These are phyloP conservation scores for Andricus grossulariae DNA, from an alignment of 1,140 invertebrate species.

Conservation along the genomic window DNA sequence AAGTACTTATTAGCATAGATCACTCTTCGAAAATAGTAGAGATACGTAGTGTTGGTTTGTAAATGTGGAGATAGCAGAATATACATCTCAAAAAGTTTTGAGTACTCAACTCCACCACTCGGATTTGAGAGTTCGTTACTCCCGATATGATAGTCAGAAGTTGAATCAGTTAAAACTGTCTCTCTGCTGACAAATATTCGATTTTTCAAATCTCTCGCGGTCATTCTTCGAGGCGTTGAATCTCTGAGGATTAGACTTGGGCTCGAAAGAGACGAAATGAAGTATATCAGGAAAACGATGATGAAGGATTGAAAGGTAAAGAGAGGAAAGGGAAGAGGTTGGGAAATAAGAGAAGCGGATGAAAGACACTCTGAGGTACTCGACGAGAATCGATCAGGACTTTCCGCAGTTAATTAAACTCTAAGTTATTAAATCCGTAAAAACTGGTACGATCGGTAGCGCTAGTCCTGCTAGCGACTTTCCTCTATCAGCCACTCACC, in stretches of 20 bases:
- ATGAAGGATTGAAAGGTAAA: slow-evolving; percentile 40
- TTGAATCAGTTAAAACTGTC: slow-evolving; percentile 11
- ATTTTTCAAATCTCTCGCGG: slow-evolving; percentile 1
- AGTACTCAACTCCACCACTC: background rate
- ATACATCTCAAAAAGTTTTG: no score
- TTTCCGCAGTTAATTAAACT: slow-evolving; percentile 73
- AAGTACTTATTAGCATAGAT: no score
- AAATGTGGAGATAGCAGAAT: no score
- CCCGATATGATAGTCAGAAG: background rate
- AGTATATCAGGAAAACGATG: slow-evolving; percentile 40
- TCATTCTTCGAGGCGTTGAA: slow-evolving; percentile 20
- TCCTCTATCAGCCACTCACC: slow-evolving; percentile 45
- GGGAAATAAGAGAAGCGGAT: slow-evolving; percentile 43
- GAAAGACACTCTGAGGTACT: slow-evolving; percentile 53
- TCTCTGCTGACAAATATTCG: slow-evolving; percentile 23
- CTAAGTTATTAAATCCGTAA: slow-evolving; percentile 72
- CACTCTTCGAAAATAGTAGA: no score
- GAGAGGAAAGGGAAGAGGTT: slow-evolving; percentile 37
- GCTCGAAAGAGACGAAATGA: slow-evolving; percentile 2
- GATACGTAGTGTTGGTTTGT: no score
- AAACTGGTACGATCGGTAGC: slow-evolving; percentile 59
- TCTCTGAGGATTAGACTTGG: slow-evolving; percentile 1
- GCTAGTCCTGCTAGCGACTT: slow-evolving; percentile 48
- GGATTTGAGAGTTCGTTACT: background rate
- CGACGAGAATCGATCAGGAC: slow-evolving; percentile 68